These are phyloP conservation scores for Remorina albescens DNA, from an alignment of 2,797 vertebrate genomes.

Conservation along the genomic window DNA sequence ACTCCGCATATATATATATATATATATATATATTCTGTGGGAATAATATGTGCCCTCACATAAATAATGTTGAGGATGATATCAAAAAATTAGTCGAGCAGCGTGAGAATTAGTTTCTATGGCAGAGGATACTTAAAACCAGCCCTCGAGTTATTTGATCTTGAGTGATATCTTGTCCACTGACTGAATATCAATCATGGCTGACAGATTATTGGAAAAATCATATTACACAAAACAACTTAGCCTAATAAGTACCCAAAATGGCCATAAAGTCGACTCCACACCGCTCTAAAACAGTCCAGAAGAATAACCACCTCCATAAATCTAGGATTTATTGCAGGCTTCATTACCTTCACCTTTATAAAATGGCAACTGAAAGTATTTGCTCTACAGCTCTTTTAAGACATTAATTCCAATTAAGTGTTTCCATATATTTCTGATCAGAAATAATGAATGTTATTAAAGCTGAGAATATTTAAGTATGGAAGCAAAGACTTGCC, in stretches of 20 bases:
- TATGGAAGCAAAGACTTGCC: too few species aligned
- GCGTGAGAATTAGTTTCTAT: not conserved
- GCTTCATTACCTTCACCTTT: not conserved
- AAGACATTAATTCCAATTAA: too few species aligned
- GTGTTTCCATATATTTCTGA: too few species aligned
- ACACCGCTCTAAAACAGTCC: too few species aligned
- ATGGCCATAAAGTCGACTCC: too few species aligned
- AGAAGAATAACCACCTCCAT: not conserved
- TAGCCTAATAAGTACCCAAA: not conserved
- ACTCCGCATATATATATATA: too few species aligned
- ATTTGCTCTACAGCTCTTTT: too few species aligned
- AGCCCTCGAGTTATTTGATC: constrained; percentile 5
- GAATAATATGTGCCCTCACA: constrained; percentile 12
- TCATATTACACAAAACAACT: not conserved
- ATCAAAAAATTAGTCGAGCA: constrained; percentile 16
- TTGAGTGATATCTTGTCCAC: not conserved
- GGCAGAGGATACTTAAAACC: not conserved
- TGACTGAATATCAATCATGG: not conserved
- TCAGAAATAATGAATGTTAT: too few species aligned
- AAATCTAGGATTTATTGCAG: not conserved
- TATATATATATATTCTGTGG: too few species aligned
- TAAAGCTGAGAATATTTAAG: too few species aligned
- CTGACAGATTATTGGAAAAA: too few species aligned
- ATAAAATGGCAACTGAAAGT: too few species aligned
- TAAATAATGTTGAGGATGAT: constrained; percentile 24